Conservation (phyloP, 2,797 vertebrate species). For the Brachyrhaphis roseni region DNA sequence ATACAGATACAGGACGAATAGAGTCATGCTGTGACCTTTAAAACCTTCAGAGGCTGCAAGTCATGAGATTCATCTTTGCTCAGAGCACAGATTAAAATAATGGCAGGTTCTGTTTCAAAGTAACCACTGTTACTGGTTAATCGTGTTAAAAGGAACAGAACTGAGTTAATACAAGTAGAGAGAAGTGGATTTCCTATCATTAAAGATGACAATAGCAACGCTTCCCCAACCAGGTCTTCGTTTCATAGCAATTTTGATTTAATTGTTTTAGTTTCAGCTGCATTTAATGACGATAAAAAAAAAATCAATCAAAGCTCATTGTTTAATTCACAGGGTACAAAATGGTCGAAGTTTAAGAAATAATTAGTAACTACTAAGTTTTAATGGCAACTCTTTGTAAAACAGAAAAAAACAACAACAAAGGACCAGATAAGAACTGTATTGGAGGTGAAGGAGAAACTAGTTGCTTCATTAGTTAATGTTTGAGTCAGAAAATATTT, state of each 20-base stretch:
- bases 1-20: background rate
- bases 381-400: background rate
- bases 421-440: background rate
- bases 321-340: background rate
- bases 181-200: background rate
- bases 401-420: no score
- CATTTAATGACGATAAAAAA: background rate
- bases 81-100: background rate
- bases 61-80: background rate
- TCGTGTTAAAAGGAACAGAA: background rate
- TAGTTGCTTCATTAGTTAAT: background rate
- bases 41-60: constrained; percentile 4
- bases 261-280: background rate
- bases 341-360: background rate
- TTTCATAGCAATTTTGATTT: background rate
- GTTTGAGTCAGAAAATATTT: background rate
- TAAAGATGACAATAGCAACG: background rate
- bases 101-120: background rate
- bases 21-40: constrained; percentile 1
- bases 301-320: background rate
- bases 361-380: background rate
- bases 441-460: background rate
- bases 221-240: background rate
- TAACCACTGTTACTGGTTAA: background rate
- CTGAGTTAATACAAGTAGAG: background rate